Conservation (phyloP, 2,797 vertebrate species). For the Eulemur mongoz region DNA sequence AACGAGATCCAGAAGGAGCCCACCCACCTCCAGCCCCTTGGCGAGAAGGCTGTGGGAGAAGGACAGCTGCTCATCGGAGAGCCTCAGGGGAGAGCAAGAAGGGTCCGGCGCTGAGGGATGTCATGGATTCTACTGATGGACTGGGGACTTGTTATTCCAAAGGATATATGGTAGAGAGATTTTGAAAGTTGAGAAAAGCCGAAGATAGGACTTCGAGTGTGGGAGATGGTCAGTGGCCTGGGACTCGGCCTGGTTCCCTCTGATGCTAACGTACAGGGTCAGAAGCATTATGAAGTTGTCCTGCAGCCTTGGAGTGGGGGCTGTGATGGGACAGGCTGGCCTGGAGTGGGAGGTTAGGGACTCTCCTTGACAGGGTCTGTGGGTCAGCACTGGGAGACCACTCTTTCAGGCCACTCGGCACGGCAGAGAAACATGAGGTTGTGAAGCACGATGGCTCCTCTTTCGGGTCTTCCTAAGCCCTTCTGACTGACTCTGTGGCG, state of each 20-base stretch:
- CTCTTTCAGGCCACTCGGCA: not conserved
- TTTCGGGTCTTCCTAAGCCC: not conserved
- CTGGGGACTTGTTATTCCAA: not conserved
- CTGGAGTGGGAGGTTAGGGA: too few relatives aligned
- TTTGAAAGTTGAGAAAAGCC: not conserved
- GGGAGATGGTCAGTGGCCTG: not conserved
- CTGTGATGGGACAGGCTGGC: not conserved
- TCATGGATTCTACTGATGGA: accelerated
- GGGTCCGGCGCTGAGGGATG: not conserved
- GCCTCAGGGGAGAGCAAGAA: not conserved
- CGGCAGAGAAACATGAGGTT: not conserved
- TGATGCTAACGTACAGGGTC: not conserved
- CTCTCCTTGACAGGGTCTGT: not conserved
- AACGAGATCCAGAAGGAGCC: not conserved
- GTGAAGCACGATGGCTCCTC: too few relatives aligned
- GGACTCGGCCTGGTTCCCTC: not conserved
- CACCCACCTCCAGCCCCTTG: not conserved
- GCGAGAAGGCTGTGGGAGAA: not conserved
- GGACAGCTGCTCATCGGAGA: not conserved
- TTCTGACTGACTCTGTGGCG: accelerated
- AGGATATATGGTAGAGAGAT: not conserved
- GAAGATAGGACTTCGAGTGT: not conserved
- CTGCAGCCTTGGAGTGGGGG: not conserved
- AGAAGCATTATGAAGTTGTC: not conserved
- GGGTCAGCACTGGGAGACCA: not conserved